These are phyloP conservation scores for Semicossyphus pulcher DNA, from an alignment of 2,113 vertebrate species.

Conservation along the genomic window DNA sequence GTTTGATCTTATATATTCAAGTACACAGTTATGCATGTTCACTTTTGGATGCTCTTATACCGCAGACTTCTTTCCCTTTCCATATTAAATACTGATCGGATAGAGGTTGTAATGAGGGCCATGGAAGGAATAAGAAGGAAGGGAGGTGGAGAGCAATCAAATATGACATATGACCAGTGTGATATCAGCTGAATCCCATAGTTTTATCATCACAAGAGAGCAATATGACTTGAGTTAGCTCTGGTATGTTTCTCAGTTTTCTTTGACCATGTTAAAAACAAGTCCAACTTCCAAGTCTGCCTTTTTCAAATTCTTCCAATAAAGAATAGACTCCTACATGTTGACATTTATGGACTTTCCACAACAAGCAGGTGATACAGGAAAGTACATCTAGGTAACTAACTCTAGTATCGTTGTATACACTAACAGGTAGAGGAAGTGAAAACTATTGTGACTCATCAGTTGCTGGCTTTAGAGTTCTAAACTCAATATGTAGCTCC, in stretches of 20 bases:
- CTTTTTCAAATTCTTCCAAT: too few relatives aligned
- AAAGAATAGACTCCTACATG: too few relatives aligned
- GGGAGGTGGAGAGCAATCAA: conserved; percentile 8
- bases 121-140: neutral
- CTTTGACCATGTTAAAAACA: too few relatives aligned
- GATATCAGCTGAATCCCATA: conserved; percentile 8
- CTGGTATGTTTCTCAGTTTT: neutral
- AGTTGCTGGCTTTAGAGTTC: neutral
- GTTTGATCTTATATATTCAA: conserved; percentile 26
- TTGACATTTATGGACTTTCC: too few relatives aligned
- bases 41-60: conserved; percentile 37
- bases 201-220: neutral
- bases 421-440: neutral
- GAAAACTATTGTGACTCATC: neutral
- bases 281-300: too few relatives aligned
- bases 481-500: conserved; percentile 14
- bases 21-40: conserved; percentile 53
- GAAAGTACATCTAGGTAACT: neutral
- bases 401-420: too few relatives aligned
- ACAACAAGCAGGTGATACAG: neutral
- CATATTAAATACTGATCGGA: neutral
- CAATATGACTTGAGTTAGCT: neutral
- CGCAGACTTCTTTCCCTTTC: conserved; percentile 1
- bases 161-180: conserved; percentile 11
- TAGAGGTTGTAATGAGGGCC: neutral